These are phyloP conservation scores for Chiloscyllium punctatum DNA, from an alignment of 2,797 vertebrate genomes.

Conservation along the genomic window DNA sequence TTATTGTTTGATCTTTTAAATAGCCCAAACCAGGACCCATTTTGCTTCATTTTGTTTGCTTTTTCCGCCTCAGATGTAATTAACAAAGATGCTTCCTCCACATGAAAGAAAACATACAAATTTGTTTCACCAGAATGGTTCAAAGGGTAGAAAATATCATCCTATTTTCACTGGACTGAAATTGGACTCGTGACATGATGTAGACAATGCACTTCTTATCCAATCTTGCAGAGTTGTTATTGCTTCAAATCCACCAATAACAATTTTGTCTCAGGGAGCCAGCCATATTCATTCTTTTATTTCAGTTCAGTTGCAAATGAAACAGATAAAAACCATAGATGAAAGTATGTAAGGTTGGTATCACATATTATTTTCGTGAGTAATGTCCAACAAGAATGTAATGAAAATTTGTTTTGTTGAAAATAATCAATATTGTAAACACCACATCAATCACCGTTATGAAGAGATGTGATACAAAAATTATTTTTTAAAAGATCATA, in stretches of 20 bases:
- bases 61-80: too few species aligned
- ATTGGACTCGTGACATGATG: neutral
- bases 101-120: too few species aligned
- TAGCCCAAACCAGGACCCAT: too few species aligned
- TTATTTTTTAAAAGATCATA: too few species aligned
- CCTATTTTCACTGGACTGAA: too few species aligned
- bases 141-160: too few species aligned
- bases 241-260: neutral
- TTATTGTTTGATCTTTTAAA: too few species aligned
- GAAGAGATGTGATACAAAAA: too few species aligned
- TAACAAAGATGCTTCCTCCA: too few species aligned
- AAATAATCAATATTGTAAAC: neutral
- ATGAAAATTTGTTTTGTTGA: neutral
- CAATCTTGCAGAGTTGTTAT: neutral
- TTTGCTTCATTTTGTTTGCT: too few species aligned
- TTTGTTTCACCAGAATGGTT: too few species aligned
- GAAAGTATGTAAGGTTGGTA: neutral
- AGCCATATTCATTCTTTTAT: neutral
- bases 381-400: neutral
- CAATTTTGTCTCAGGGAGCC: neutral
- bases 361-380: neutral
- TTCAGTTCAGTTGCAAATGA: neutral
- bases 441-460: neutral
- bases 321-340: neutral
- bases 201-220: neutral